A percentile compares a stretch with the other conserved stretches of the same genome.
phyloP scores from a whole-genome alignment of 2,888 invertebrate species.

The Macrophya annulata region DNA sequence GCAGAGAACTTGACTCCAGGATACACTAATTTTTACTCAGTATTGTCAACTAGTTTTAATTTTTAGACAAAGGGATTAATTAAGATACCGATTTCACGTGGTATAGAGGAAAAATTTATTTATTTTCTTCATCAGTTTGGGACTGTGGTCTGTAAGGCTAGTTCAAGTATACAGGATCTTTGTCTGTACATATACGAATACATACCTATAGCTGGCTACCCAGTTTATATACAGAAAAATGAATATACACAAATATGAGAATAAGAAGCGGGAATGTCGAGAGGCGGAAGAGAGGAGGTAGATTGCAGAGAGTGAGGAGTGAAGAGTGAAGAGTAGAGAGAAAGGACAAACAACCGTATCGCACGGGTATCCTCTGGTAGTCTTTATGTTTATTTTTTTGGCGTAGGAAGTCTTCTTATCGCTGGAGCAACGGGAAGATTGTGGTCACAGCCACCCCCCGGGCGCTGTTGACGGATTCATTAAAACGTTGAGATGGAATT shows the following conservation, averaged over 20 bases:
- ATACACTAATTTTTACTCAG: neutral
- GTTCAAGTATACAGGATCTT: neutral
- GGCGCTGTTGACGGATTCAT: constrained; percentile 73
- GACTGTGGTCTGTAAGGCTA: neutral
- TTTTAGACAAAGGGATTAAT: neutral
- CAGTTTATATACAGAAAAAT: neutral
- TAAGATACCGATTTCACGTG: neutral
- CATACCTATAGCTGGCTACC: neutral
- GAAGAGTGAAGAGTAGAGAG: constrained; percentile 51
- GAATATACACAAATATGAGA: neutral
- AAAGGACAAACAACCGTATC: constrained; percentile 47
- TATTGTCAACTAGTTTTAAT: neutral
- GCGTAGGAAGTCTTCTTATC: constrained; percentile 57
- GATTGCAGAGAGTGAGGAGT: constrained; percentile 47
- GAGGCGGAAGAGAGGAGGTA: neutral
- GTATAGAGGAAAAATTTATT: neutral
- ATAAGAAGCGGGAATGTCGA: constrained; percentile 2
- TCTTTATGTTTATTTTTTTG: constrained; percentile 44
- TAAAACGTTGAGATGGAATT: constrained; percentile 71
- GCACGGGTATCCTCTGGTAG: constrained; percentile 37
- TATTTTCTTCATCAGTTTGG: neutral
- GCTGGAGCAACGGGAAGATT: constrained; percentile 49
- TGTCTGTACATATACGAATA: neutral
- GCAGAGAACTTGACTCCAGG: constrained; percentile 1
- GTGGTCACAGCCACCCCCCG: constrained; percentile 56